Conservation (phyloP, 2,888 invertebrate species). For the Drosophila anomalipes region DNA sequence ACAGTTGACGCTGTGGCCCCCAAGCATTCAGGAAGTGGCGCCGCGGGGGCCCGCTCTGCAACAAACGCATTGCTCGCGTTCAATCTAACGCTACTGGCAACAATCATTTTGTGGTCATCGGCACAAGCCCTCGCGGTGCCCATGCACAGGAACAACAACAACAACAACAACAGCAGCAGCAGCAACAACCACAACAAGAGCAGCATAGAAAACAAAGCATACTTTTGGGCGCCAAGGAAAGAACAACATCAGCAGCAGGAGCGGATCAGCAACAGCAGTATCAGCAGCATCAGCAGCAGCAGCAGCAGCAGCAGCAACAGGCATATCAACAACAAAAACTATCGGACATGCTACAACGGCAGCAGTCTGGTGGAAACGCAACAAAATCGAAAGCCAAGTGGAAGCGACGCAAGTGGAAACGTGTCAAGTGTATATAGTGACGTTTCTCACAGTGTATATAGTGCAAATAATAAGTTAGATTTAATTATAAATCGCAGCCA, state of each 20-base stretch:
- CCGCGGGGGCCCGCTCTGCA: slow-evolving; percentile 85
- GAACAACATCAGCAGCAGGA: slow-evolving; percentile 6
- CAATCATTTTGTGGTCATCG: slow-evolving; percentile 71
- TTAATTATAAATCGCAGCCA: slow-evolving; percentile 64
- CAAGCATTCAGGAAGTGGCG: slow-evolving; percentile 85
- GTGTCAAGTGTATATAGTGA: slow-evolving; percentile 50
- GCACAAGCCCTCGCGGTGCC: slow-evolving; percentile 85
- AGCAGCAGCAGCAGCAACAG: slow-evolving; percentile 17
- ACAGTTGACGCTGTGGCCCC: slow-evolving; percentile 85
- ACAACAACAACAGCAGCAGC: slow-evolving; percentile 29
- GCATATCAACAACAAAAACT: slow-evolving; percentile 29
- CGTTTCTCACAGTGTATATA: slow-evolving; percentile 73
- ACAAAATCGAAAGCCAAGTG: slow-evolving; percentile 66
- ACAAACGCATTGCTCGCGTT: slow-evolving; percentile 70
- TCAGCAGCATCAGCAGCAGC: neutral
- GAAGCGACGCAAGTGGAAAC: slow-evolving; percentile 70
- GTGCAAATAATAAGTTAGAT: slow-evolving; percentile 77
- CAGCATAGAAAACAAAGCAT: slow-evolving; percentile 44
- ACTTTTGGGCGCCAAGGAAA: slow-evolving; percentile 53
- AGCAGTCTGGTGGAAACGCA: slow-evolving; percentile 32
- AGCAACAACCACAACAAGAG: slow-evolving; percentile 28
- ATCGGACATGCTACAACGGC: slow-evolving; percentile 63
- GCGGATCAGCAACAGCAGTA: slow-evolving; percentile 19
- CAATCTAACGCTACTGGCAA: slow-evolving; percentile 80
- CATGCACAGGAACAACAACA: slow-evolving; percentile 54